These are phyloP conservation scores for Lepidothrix coronata DNA, from an alignment of 2,113 vertebrate species.

Conservation along the genomic window DNA sequence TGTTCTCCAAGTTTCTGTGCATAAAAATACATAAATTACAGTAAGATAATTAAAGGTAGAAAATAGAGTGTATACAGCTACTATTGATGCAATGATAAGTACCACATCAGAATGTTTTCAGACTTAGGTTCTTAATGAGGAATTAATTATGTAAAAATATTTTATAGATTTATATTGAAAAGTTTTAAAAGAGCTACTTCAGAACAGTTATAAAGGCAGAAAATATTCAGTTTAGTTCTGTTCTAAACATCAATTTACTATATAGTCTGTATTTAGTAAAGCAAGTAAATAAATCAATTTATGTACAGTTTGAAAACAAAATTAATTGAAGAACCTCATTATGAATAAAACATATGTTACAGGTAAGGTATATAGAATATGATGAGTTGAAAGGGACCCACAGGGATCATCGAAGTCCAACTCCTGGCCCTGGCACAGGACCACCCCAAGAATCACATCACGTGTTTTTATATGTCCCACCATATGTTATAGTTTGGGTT, in stretches of 20 bases:
- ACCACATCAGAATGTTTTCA: not conserved
- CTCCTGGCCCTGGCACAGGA: not conserved
- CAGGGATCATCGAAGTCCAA: not conserved
- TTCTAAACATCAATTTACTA: not conserved
- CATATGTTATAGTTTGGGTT: not conserved
- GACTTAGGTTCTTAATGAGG: not conserved
- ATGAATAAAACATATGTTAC: not conserved
- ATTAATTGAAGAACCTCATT: not conserved
- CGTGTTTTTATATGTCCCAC: not conserved
- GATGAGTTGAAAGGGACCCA: not conserved
- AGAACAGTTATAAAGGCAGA: not conserved
- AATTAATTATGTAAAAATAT: not conserved
- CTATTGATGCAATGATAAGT: not conserved
- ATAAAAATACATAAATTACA: not conserved
- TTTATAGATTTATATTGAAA: not conserved
- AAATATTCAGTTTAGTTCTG: not conserved
- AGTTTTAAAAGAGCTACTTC: not conserved
- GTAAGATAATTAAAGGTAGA: not conserved
- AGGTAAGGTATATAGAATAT: not conserved
- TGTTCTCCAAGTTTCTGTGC: not conserved
- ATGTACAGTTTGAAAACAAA: not conserved
- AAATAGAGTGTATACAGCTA: not conserved
- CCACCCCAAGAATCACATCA: not conserved
- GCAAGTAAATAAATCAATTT: not conserved
- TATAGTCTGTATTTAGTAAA: not conserved